Evolutionary conservation across 2,797 vertebrate genomes (phyloP), one percentile per base, ranked within the genome.

Genomic region (Todus mexicanus): DNA sequence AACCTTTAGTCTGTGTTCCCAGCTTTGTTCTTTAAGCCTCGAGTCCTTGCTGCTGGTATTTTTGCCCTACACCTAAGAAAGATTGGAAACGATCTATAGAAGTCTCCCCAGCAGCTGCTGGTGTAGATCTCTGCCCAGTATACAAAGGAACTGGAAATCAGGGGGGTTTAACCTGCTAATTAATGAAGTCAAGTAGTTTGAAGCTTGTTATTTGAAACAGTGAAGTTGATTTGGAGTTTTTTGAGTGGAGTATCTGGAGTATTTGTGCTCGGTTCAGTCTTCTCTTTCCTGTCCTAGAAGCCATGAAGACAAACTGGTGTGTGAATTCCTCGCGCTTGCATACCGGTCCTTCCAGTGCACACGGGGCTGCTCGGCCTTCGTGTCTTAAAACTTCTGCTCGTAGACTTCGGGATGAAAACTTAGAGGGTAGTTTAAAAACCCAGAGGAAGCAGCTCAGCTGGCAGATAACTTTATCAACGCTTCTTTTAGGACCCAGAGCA

Each of bases 401-500:
- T 25, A 7, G 11, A 21, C 27, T 40, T 26, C 5, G 4, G 11
- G 11, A 29, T 40, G 4, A 19, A n/a, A 29, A 15, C 31, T 29
- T 23, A 3, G 37, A 40, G 31, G 3, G 5, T 35, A 4, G 54
- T 71, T 47, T 5, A 42, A 37, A 54, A 42, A 3, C 8, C 0
- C 4, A n/a, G 6, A 11, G 27, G 5, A 51, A 27, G 5, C 15
- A 10, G 5, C 38, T 80, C 4, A 15, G 23, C 23, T 35, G 21
- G 10, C 6, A n/a, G 10, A 19, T 71, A 25, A 78, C 38, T 63
- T n/a, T 31, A 21, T 48, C 59, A 47, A 38, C 60, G 3, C 40
- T 70, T 45, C 18, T 94, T 87, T 53, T 92, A 99, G 99, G 99
- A 99, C 86, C 99, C 99, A 3, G 99, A 99, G 96, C 99, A 99